Conservation (phyloP, 2,113 vertebrate species). For the Bujurquina vittata region DNA sequence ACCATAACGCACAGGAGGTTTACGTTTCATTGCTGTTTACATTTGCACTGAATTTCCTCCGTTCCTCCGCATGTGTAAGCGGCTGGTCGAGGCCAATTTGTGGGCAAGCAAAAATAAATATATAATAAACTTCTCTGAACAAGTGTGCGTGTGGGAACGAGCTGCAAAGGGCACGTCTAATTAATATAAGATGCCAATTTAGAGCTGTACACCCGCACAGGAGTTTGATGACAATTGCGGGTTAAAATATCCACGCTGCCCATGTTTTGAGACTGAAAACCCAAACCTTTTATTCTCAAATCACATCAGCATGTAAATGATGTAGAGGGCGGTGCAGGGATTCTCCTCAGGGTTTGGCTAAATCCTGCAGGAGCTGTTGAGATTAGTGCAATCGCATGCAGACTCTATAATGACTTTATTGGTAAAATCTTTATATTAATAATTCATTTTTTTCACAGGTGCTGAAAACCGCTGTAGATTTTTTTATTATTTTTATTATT, state of each 20-base stretch:
- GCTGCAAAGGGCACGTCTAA: constrained; percentile 1
- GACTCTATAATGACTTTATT: constrained; percentile 10
- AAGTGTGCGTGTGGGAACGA: constrained; percentile 13
- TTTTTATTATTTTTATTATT: too few species aligned
- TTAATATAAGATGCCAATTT: constrained; percentile 11
- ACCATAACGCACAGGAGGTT: constrained; percentile 43
- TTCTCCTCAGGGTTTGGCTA: constrained; percentile 14
- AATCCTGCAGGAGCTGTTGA: constrained; percentile 46
- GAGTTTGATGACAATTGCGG: not conserved
- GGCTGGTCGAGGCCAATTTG: not conserved
- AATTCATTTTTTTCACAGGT: not conserved
- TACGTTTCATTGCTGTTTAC: not conserved
- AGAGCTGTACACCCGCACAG: not conserved
- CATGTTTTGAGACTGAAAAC: not conserved
- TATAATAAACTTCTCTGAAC: constrained; percentile 21
- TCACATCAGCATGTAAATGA: constrained; percentile 6
- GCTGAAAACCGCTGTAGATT: not conserved
- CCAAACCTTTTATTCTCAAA: constrained; percentile 21
- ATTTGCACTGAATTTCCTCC: not conserved
- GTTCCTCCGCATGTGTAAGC: not conserved
- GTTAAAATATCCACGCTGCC: not conserved
- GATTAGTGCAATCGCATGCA: constrained; percentile 13
- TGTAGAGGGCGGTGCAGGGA: constrained; percentile 47
- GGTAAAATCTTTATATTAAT: constrained; percentile 4
- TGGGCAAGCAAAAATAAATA: constrained; percentile 27